Conservation (phyloP, 2,888 invertebrate genomes). For the Listrodromus nycthemerus region DNA sequence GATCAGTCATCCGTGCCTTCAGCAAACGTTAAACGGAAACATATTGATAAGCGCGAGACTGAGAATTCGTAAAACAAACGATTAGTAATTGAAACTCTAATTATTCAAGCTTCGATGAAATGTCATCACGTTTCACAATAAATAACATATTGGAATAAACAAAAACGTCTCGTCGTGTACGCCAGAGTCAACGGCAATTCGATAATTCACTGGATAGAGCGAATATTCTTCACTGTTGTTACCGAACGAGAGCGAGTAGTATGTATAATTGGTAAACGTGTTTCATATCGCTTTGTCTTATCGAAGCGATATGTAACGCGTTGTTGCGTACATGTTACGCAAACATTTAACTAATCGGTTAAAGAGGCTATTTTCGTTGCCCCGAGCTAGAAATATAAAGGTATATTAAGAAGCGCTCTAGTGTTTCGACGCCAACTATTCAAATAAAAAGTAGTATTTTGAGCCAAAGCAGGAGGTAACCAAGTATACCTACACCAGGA, state of each 20-base stretch:
- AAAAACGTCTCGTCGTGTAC: too few species aligned
- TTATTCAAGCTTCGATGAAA: not conserved
- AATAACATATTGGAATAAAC: not conserved
- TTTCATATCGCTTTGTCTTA: conserved; percentile 20
- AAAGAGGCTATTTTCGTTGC: not conserved
- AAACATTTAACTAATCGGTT: conserved; percentile 18
- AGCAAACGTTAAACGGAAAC: not conserved
- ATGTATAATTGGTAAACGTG: conserved; percentile 16
- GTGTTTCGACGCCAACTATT: too few species aligned
- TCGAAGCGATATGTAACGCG: not conserved
- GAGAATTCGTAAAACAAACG: not conserved
- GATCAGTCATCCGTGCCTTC: not conserved
- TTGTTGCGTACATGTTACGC: not conserved
- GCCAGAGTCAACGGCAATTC: not conserved
- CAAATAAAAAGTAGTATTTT: too few species aligned
- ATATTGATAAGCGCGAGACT: not conserved
- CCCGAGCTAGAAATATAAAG: not conserved
- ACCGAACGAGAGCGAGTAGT: conserved; percentile 10
- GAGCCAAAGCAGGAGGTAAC: too few species aligned
- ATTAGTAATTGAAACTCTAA: not conserved
- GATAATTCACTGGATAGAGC: conserved; percentile 18
- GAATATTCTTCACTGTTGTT: conserved; percentile 26
- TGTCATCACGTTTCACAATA: not conserved
- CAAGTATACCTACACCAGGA: too few species aligned
- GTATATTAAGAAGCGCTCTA: too few species aligned